Base-by-base conservation (phyloP, 2,888 invertebrate genomes). In the Mongoloraphidia duomilia region DNA sequence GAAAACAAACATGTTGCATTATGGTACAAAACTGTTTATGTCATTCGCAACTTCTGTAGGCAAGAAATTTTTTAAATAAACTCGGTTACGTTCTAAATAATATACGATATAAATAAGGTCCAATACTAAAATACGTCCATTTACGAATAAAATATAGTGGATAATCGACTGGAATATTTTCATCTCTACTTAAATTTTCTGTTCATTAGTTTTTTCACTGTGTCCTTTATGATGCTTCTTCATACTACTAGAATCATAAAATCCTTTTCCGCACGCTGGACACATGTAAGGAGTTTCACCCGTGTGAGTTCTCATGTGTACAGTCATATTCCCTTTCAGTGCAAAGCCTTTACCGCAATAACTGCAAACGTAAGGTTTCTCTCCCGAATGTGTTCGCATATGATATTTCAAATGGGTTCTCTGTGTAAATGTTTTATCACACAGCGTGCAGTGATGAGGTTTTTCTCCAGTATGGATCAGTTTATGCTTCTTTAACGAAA, bases 221-320 rank as follows among this genome's bases (percentile, higher is more conserved):
- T 40, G 34, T 33, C 33, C 34, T 41, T 47, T 47, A 34, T 26
- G 17, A 26, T 47, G 47, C 33, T 40, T 47, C 35, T 47, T 47
- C 34, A 47, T 12, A n/a, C 47, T 41, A 40, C 41, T 47, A 8
- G 41, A 47, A 47, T 47, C 34, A 40, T 47, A 40, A 41, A 40
- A 47, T 9, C 41, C 47, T 41, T 39, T 47, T 1, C 41, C 34
- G 34, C 47, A 47, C 8, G 34, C 40, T 4, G 34, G 26, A 47
- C 47, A 47, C 11, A 34, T 14, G 41, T 40, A 47, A 9, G 47
- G 47, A 9, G 33, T 47, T 41, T 47, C 47, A 5, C 47, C 47
- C 8, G 47, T 33, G 41, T 47, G 47, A 34, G 41, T 40, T 8
- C 47, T 26, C 41, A 47, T 41, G 33, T 47, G 47, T 9, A 40